Percentiles rank a stretch among this genome's conserved stretches.
These are phyloP conservation scores for Spea bombifrons DNA, from an alignment of 2,113 vertebrate species.

Conservation along the genomic window DNA sequence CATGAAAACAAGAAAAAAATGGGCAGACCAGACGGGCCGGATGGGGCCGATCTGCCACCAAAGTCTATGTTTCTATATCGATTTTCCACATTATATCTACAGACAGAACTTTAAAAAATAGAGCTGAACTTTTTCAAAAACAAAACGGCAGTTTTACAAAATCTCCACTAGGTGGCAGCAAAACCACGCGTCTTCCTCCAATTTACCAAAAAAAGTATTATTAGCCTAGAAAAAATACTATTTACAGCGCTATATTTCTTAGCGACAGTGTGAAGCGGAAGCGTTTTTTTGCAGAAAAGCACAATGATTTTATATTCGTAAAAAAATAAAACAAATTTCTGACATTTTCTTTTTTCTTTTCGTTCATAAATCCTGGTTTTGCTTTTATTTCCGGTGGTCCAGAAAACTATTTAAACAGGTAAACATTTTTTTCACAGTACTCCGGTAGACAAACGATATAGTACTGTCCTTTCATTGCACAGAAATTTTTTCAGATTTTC, in stretches of 20 bases:
- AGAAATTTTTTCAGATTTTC: neutral
- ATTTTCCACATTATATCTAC: neutral
- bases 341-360: too few relatives aligned
- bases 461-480: neutral
- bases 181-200: neutral
- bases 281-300: neutral
- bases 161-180: constrained; percentile 23
- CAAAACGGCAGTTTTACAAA: neutral
- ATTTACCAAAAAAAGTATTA: neutral
- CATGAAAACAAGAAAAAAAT: too few relatives aligned
- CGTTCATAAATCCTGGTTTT: neutral
- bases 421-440: neutral
- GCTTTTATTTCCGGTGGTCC: neutral
- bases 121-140: neutral
- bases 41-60: too few relatives aligned
- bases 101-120: neutral
- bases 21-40: too few relatives aligned
- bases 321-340: neutral
- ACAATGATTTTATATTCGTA: constrained; percentile 8
- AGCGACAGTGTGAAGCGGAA: neutral
- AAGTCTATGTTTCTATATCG: too few relatives aligned
- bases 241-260: neutral
- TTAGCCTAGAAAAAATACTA: neutral
- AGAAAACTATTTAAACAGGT: neutral
- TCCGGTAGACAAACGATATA: neutral